Base-by-base conservation (phyloP, 2,113 vertebrate species). In the Tretioscincus oriximinensis region DNA sequence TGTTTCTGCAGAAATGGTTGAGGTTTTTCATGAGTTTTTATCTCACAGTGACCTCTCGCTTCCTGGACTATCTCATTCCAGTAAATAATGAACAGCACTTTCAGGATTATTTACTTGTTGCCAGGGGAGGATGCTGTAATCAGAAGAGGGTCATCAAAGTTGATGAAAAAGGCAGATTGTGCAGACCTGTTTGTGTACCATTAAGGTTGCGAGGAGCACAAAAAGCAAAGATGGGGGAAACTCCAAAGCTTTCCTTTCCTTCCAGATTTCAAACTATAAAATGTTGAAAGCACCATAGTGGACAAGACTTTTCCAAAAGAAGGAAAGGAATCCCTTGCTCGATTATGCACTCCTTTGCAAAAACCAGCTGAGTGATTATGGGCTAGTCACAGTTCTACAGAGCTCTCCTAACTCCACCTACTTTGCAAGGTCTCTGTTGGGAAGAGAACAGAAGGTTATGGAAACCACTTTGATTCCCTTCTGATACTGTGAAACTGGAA, bases 61-160 rank as follows among this genome's bases (percentile, higher is more conserved):
- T 82, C 85, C 82, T 73, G 82, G 81, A 64, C 78, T 78, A 75
- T 29, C 77, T 88, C 79, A 21, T 87, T 63, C 80, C 83, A 74
- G 86, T 90, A 92, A 92, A 90, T 90, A 88, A 92, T 90, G 80
- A 64, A 90, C 88, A 29, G 11, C 74, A 83, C 81, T 79, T 81
- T 87, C 74, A 81, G 77, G 78, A 81, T 90, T 86, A 73, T 81
- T 65, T 84, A 81, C 81, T 84, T 88, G 78, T 83, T 81, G 76
- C 68, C 58, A 83, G 66, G 6, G 28, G 45, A 61, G 49, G 61
- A 74, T n/a, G 26, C 0, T 18, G 18, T 80, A 84, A 70, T 80
- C 76, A 81, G 84, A 92, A 91, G 47, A 90, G 86, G 86, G 88
- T 88, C 89, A 92, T 75, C 20, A 9, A 9, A 58, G 41, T 41